Conservation (phyloP, 2,797 vertebrate species). For the Rhodeus uyekii region DNA sequence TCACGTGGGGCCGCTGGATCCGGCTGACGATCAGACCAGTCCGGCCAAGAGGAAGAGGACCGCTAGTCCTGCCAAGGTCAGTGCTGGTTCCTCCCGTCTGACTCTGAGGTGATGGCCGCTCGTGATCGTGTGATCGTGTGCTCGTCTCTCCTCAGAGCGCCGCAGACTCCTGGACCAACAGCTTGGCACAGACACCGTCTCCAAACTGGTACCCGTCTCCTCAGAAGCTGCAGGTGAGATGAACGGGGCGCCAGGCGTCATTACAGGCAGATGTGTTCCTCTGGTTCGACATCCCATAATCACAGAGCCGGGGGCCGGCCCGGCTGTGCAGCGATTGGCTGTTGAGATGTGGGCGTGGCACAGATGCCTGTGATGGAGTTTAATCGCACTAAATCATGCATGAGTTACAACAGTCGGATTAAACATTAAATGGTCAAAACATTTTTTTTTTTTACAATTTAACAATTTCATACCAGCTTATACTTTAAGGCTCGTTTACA, state of each 20-base stretch:
- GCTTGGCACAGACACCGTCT: slow-evolving; percentile 84
- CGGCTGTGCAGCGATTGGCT: background rate
- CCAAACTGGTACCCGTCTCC: slow-evolving; percentile 92
- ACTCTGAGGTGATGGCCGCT: no score
- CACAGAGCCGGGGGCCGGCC: no score
- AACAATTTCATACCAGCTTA: background rate
- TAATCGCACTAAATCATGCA: background rate
- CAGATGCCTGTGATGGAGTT: background rate
- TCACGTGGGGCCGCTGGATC: slow-evolving; percentile 84
- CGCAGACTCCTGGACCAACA: slow-evolving; percentile 85
- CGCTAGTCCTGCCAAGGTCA: slow-evolving; percentile 94
- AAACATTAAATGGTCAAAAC: background rate
- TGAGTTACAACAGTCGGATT: background rate
- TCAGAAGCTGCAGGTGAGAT: slow-evolving; percentile 95
- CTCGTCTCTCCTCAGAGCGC: slow-evolving; percentile 81
- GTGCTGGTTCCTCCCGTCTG: slow-evolving; percentile 4
- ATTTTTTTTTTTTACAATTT: background rate
- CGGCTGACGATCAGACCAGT: slow-evolving; percentile 91
- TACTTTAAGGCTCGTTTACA: background rate
- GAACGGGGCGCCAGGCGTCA: no score
- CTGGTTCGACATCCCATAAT: no score
- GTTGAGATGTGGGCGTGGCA: background rate
- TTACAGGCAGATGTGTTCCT: no score
- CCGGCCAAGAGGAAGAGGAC: slow-evolving; percentile 97
- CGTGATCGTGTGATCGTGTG: no score